These are phyloP conservation scores for Cygnus atratus DNA, from an alignment of 2,113 vertebrate species.

Conservation along the genomic window DNA sequence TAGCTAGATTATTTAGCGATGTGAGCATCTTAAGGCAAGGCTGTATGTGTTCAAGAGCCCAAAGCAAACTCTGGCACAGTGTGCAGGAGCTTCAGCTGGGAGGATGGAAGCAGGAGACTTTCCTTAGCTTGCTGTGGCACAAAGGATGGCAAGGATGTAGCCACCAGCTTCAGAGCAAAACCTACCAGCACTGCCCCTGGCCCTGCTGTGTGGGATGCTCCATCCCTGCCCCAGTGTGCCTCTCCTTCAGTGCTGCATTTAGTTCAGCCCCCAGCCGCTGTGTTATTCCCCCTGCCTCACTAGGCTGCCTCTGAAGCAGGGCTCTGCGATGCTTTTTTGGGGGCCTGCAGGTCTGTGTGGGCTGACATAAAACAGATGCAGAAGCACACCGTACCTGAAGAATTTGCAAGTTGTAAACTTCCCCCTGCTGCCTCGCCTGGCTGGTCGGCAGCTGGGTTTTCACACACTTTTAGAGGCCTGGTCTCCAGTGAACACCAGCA, in stretches of 20 bases:
- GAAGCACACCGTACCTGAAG: not conserved
- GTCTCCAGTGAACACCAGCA: not conserved
- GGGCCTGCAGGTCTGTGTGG: not conserved
- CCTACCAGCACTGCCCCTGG: rapidly evolving
- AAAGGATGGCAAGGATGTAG: not conserved
- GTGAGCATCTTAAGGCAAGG: not conserved
- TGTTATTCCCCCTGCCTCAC: not conserved
- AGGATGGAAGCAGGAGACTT: not conserved
- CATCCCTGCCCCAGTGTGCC: rapidly evolving
- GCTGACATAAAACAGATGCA: not conserved
- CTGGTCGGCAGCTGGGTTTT: not conserved
- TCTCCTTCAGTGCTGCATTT: not conserved
- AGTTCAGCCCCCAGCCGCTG: not conserved
- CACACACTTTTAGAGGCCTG: not conserved
- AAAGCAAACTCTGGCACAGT: not conserved
- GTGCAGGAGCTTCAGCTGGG: not conserved
- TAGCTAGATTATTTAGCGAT: too few species aligned
- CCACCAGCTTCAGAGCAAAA: not conserved
- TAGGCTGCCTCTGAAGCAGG: not conserved
- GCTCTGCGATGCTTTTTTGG: rapidly evolving
- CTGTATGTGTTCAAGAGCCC: not conserved
- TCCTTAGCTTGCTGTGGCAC: not conserved
- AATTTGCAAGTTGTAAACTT: not conserved
- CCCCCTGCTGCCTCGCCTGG: not conserved
- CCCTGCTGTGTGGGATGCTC: not conserved